Conservation (phyloP, 1,140 invertebrate genomes). For the Lepidurus couesii region DNA sequence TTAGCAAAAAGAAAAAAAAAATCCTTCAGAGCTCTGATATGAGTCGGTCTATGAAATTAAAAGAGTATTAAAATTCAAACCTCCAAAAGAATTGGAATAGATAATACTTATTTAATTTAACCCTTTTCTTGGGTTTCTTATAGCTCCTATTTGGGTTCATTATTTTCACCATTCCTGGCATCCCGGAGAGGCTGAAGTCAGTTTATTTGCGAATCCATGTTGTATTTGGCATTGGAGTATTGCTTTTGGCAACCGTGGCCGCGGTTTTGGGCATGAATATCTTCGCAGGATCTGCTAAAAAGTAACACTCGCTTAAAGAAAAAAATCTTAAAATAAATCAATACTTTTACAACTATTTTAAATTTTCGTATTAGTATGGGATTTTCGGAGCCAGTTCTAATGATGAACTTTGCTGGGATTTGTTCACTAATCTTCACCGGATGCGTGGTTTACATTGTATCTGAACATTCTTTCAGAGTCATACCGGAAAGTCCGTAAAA, state of each 20-base stretch:
- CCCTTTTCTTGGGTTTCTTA: not conserved
- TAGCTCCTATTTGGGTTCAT: not conserved
- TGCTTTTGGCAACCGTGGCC: not conserved
- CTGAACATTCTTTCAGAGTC: not conserved
- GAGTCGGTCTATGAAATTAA: too few species aligned
- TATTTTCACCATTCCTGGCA: not conserved
- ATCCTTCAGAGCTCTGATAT: too few species aligned
- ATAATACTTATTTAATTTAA: not conserved
- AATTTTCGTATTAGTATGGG: too few species aligned
- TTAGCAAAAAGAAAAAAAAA: too few species aligned
- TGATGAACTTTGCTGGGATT: not conserved
- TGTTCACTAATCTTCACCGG: not conserved
- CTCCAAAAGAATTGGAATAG: not conserved
- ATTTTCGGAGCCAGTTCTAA: not conserved
- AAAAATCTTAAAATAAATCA: too few species aligned
- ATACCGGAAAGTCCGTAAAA: not conserved
- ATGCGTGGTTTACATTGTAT: not conserved
- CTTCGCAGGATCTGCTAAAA: not conserved
- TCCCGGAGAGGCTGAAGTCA: not conserved
- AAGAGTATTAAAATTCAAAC: too few species aligned
- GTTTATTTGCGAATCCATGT: not conserved
- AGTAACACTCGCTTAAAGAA: not conserved
- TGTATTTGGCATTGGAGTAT: not conserved
- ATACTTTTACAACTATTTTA: too few species aligned
- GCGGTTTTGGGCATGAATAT: not conserved